These are phyloP conservation scores for Athripsodes cinereus DNA, from an alignment of 2,888 invertebrate species.

Conservation along the genomic window DNA sequence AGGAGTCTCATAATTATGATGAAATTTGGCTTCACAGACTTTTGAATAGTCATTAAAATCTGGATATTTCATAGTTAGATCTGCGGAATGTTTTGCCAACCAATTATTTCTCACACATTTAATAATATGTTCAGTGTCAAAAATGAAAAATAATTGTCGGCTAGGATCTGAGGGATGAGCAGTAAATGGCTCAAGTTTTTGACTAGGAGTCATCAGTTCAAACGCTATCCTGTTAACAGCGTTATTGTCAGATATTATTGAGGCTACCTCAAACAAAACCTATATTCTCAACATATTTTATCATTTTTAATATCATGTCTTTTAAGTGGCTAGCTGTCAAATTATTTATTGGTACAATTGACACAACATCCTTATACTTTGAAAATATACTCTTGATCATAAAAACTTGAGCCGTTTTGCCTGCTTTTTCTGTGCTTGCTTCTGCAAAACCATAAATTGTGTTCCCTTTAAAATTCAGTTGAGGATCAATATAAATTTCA, in stretches of 20 bases:
- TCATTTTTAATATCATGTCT: neutral
- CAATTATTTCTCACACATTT: conserved; percentile 5
- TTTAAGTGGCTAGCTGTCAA: conserved; percentile 3
- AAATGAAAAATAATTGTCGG: conserved; percentile 5
- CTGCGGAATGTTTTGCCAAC: neutral
- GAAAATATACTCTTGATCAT: conserved; percentile 4
- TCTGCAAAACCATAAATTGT: neutral
- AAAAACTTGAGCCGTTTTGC: conserved; percentile 3
- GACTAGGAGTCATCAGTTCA: neutral
- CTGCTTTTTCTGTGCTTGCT: neutral
- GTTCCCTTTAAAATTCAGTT: neutral
- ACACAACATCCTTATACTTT: conserved; percentile 2
- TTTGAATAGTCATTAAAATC: neutral
- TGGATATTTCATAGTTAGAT: neutral
- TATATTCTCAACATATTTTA: conserved; percentile 7
- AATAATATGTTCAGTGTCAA: conserved; percentile 5
- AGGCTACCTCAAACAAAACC: neutral
- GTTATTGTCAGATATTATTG: conserved; percentile 6
- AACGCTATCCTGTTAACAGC: conserved; percentile 7
- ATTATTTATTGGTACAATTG: conserved; percentile 2
- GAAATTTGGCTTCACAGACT: conserved; percentile 1
- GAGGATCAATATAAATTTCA: conserved; percentile 2
- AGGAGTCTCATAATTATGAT: neutral
- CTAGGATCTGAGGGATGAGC: conserved; percentile 2
- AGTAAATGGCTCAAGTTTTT: neutral